Evolutionary conservation across 2,888 invertebrate genomes (phyloP).

Genomic region (Stenoptilia bipunctidactyla): DNA sequence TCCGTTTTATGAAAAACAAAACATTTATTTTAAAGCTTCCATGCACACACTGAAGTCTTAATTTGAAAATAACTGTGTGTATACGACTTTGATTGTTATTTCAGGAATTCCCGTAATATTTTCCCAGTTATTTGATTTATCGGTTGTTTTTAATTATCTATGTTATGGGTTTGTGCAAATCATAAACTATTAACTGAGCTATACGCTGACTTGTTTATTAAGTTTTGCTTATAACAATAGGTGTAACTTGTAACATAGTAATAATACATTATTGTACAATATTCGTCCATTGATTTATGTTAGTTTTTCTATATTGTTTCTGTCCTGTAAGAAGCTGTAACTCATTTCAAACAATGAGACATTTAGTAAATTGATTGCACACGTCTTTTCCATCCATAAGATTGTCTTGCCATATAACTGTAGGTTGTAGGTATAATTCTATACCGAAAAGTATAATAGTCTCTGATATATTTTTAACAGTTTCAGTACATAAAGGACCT

Average conservation of each 20-base stretch:
- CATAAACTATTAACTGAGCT: constrained; percentile 25
- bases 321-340: constrained; percentile 60
- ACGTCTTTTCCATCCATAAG: constrained; percentile 65
- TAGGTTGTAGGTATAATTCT: constrained; percentile 46
- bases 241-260: constrained; percentile 46
- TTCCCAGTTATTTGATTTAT: constrained; percentile 32
- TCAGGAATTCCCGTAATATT: constrained; percentile 17
- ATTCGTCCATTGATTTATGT: constrained; percentile 58
- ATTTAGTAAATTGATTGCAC: constrained; percentile 65
- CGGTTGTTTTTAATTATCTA: constrained; percentile 25
- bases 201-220: constrained; percentile 30
- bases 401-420: constrained; percentile 62
- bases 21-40: constrained; percentile 21
- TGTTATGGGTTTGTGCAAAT: constrained; percentile 41
- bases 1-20: constrained; percentile 21
- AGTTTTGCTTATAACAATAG: constrained; percentile 45
- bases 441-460: constrained; percentile 29
- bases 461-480: constrained; percentile 9
- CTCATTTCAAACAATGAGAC: constrained; percentile 65
- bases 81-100: constrained; percentile 60
- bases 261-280: constrained; percentile 32
- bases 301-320: constrained; percentile 61
- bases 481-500: neutral
- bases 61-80: constrained; percentile 36
- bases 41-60: constrained; percentile 33